Percentiles rank a stretch among this genome's conserved stretches.
These are phyloP conservation scores for Agrypnus murinus DNA, from an alignment of 2,888 invertebrate genomes.

Conservation along the genomic window DNA sequence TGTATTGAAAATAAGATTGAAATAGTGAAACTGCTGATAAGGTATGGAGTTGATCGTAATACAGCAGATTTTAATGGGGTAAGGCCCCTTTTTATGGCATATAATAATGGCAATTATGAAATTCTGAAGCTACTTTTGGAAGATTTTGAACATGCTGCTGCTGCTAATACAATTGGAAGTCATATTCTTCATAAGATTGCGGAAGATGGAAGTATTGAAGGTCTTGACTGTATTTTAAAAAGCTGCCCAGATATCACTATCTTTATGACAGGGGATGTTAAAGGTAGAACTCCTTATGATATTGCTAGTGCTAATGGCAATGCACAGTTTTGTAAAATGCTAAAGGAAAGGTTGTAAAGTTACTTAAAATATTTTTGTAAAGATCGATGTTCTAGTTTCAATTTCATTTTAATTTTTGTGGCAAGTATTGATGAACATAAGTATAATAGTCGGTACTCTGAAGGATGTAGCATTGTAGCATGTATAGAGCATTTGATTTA, in stretches of 20 bases:
- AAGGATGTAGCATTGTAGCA: too few species aligned
- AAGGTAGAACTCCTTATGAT: conserved; percentile 36
- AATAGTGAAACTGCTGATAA: conserved; percentile 31
- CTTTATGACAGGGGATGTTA: conserved; percentile 41
- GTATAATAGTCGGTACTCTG: too few species aligned
- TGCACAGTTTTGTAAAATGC: conserved; percentile 19
- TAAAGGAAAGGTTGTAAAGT: conserved; percentile 18
- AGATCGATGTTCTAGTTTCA: too few species aligned
- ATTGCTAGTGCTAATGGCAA: conserved; percentile 23
- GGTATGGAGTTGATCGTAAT: conserved; percentile 9
- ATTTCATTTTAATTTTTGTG: too few species aligned
- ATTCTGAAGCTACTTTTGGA: conserved; percentile 27
- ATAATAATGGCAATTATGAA: conserved; percentile 30
- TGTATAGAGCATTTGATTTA: too few species aligned
- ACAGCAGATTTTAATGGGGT: conserved; percentile 35
- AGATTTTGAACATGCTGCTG: conserved; percentile 17
- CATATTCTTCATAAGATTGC: conserved; percentile 43
- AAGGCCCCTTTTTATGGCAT: conserved; percentile 34
- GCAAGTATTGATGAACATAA: too few species aligned
- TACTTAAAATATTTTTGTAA: too few species aligned
- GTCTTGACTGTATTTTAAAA: conserved; percentile 32
- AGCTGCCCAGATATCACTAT: conserved; percentile 21
- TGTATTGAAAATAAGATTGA: conserved; percentile 20
- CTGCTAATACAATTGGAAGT: conserved; percentile 35
- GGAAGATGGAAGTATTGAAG: conserved; percentile 31